A percentile compares a stretch with the other conserved stretches of the same genome.
phyloP scores from a whole-genome alignment of 2,113 vertebrate species.

The Xiphias gladius region DNA sequence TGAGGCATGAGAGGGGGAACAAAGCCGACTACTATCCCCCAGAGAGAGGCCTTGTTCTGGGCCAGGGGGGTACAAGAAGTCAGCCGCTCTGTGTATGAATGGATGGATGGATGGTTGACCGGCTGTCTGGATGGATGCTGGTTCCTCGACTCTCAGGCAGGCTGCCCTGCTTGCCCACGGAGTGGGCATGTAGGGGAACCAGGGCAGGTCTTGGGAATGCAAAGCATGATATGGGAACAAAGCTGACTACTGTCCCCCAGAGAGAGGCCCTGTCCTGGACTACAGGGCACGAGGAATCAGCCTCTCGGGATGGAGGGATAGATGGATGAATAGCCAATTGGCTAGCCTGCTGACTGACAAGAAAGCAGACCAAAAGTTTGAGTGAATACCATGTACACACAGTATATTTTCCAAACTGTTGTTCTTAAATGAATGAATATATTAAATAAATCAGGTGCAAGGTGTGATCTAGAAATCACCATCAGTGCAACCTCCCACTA shows the following conservation, averaged over 20 bases:
- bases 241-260: constrained; percentile 81
- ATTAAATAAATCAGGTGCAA: background rate
- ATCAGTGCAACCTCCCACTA: no score
- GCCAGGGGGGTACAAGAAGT: constrained; percentile 72
- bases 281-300: constrained; percentile 66
- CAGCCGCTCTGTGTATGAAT: constrained; percentile 71
- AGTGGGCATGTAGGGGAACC: constrained; percentile 69
- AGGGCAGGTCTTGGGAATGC: constrained; percentile 81
- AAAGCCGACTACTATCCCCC: constrained; percentile 85
- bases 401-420: background rate
- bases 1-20: constrained; percentile 80
- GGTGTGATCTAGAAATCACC: no score
- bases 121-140: constrained; percentile 63
- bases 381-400: background rate
- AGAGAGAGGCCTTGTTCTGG: constrained; percentile 81
- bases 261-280: constrained; percentile 73
- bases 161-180: constrained; percentile 61
- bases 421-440: no score
- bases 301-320: constrained; percentile 51
- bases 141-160: constrained; percentile 53
- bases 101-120: constrained; percentile 58
- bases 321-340: constrained; percentile 47
- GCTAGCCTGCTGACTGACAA: constrained; percentile 28
- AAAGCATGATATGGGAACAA: constrained; percentile 83
- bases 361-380: constrained; percentile 16